Percentiles rank a stretch among this genome's conserved stretches.
Conservation (phyloP, 2,113 vertebrate genomes). For the Colossoma macropomum region DNA sequence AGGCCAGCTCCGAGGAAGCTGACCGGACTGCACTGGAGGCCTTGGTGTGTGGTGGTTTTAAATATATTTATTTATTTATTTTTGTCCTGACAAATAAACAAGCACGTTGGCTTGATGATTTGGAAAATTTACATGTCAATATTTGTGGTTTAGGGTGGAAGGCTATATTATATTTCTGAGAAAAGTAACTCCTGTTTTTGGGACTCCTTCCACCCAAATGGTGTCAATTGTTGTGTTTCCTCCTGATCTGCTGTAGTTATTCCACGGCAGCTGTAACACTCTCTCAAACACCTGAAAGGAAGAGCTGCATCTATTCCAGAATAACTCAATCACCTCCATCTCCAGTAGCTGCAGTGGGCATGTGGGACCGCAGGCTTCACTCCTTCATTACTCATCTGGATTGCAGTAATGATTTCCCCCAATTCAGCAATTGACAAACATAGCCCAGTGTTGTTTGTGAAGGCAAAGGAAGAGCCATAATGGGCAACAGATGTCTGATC, state of each 20-base stretch:
- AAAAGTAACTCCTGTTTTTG: neutral
- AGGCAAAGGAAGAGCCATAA: conserved; percentile 23
- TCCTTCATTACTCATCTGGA: neutral
- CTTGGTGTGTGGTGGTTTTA: no score
- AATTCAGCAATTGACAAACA: conserved; percentile 6
- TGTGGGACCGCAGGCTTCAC: neutral
- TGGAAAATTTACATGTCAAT: neutral
- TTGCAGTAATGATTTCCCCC: neutral
- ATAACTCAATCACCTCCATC: neutral
- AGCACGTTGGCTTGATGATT: neutral
- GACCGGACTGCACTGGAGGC: conserved; percentile 14
- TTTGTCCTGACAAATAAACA: neutral
- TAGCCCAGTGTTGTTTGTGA: neutral
- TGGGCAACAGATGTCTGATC: conserved; percentile 34
- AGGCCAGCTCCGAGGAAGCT: conserved; percentile 21
- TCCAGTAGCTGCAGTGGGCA: neutral
- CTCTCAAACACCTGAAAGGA: neutral
- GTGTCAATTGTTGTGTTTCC: neutral
- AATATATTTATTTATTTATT: neutral
- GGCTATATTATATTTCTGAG: neutral
- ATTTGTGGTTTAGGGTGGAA: neutral
- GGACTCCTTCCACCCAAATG: neutral
- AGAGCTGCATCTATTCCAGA: neutral
- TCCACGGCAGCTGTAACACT: neutral
- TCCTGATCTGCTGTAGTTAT: neutral